Percentiles rank a stretch among this genome's conserved stretches.
These are phyloP conservation scores for Nibea coibor DNA, from an alignment of 2,113 vertebrate genomes.

Conservation along the genomic window DNA sequence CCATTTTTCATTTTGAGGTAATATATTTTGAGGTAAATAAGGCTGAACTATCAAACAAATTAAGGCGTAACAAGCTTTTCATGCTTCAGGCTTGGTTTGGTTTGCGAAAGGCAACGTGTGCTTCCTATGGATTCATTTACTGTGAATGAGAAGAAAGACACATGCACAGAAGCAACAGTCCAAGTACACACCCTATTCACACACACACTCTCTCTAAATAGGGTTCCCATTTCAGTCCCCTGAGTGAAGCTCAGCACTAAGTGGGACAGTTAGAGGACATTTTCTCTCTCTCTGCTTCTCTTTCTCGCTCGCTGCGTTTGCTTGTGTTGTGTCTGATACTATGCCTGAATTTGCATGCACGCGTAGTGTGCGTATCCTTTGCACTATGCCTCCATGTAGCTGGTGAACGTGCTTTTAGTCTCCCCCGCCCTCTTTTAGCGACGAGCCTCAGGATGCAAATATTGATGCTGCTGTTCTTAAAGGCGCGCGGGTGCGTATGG, in stretches of 20 bases:
- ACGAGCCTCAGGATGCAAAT: constrained; percentile 18
- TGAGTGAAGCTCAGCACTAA: constrained; percentile 70
- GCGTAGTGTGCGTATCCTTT: neutral
- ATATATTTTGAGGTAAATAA: neutral
- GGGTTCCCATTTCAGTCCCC: constrained; percentile 73
- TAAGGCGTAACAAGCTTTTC: neutral
- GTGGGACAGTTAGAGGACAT: constrained; percentile 79
- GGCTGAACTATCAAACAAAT: neutral
- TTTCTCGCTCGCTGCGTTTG: constrained; percentile 1
- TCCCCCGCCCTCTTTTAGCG: neutral
- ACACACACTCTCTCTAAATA: constrained; percentile 49
- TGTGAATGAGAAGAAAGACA: constrained; percentile 6
- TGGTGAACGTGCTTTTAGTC: constrained; percentile 26
- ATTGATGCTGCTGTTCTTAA: neutral
- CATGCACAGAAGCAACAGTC: constrained; percentile 20
- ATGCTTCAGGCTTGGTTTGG: constrained; percentile 1
- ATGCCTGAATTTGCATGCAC: neutral
- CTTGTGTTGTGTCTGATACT: constrained; percentile 23
- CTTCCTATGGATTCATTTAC: neutral
- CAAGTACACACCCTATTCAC: constrained; percentile 40
- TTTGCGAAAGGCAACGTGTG: constrained; percentile 35
- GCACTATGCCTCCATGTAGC: constrained; percentile 1
- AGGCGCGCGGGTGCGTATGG: neutral
- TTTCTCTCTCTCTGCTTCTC: constrained; percentile 51
- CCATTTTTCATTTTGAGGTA: neutral